Conservation (phyloP, 1,140 invertebrate species). For the Macrostomum lignano region DNA sequence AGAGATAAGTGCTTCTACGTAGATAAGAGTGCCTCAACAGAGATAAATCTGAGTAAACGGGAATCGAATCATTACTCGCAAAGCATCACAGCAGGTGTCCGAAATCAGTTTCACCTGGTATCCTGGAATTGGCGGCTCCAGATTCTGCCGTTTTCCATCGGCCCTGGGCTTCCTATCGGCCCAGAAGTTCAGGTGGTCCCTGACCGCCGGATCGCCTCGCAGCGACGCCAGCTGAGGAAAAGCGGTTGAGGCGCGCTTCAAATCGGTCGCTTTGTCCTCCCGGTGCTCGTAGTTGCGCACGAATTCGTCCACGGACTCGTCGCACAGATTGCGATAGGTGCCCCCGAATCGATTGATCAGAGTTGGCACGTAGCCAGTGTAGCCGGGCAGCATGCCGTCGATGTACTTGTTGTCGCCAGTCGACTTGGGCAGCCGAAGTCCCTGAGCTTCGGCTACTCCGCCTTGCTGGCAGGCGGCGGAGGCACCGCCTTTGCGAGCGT, state of each 20-base stretch:
- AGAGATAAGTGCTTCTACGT: too few relatives aligned
- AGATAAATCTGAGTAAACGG: too few relatives aligned
- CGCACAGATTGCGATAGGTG: conserved; percentile 23
- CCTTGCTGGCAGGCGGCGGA: too few relatives aligned
- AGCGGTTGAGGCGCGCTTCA: conserved; percentile 12
- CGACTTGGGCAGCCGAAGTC: conserved; percentile 12
- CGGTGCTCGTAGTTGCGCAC: conserved; percentile 13
- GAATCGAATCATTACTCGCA: too few relatives aligned
- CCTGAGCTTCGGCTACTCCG: too few relatives aligned
- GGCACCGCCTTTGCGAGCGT: too few relatives aligned
- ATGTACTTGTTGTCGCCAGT: conserved; percentile 25
- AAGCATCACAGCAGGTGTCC: too few relatives aligned
- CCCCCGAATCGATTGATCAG: conserved; percentile 21
- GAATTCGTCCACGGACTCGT: conserved; percentile 18
- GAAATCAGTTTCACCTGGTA: too few relatives aligned
- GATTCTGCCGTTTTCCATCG: conserved; percentile 11
- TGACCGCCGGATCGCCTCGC: conserved; percentile 16
- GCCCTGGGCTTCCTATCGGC: conserved; percentile 16
- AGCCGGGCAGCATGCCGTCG: conserved; percentile 23
- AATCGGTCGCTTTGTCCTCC: conserved; percentile 11
- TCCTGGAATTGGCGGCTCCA: conserved; percentile 25
- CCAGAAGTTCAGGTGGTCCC: conserved; percentile 16
- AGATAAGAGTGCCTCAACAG: too few relatives aligned
- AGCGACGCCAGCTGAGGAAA: conserved; percentile 15
- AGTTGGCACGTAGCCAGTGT: conserved; percentile 26